Conservation (phyloP, 2,888 invertebrate genomes). For the Acrobasis repandana region DNA sequence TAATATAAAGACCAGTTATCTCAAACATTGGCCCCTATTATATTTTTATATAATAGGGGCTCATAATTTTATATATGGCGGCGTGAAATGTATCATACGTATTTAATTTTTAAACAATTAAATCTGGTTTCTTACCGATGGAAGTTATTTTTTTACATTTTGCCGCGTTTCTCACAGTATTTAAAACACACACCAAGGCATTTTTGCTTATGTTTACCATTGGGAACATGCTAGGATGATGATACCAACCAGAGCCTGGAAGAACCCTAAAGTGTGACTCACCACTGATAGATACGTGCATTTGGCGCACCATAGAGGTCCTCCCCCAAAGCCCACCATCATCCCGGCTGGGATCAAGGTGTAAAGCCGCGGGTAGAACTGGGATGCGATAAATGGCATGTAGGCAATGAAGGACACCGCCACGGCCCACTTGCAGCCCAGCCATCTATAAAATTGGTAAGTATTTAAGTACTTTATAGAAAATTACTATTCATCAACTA, state of each 20-base stretch:
- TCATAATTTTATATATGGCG: too few species aligned
- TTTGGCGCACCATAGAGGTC: constrained; percentile 97
- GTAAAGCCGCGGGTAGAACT: constrained; percentile 93
- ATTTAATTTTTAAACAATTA: too few species aligned
- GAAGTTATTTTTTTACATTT: too few species aligned
- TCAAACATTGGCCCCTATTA: too few species aligned
- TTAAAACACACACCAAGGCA: too few species aligned
- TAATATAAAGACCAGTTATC: too few species aligned
- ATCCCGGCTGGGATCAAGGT: constrained; percentile 93
- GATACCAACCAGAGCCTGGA: too few species aligned
- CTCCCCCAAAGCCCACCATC: constrained; percentile 93
- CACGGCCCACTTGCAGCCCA: constrained; percentile 96
- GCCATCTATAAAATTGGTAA: constrained; percentile 83
- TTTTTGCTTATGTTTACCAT: too few species aligned
- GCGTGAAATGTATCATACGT: too few species aligned
- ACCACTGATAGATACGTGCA: constrained; percentile 95
- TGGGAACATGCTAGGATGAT: background rate
- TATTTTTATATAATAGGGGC: too few species aligned
- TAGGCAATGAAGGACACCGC: constrained; percentile 93
- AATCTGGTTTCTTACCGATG: too few species aligned
- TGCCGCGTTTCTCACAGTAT: too few species aligned
- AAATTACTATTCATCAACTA: background rate
- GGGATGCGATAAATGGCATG: constrained; percentile 94
- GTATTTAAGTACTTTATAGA: background rate
- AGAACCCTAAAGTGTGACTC: constrained; percentile 54